Percentiles rank a stretch among this genome's conserved stretches.
phyloP scores from a whole-genome alignment of 2,113 vertebrate genomes.

The Neotragus pygmaeus region DNA sequence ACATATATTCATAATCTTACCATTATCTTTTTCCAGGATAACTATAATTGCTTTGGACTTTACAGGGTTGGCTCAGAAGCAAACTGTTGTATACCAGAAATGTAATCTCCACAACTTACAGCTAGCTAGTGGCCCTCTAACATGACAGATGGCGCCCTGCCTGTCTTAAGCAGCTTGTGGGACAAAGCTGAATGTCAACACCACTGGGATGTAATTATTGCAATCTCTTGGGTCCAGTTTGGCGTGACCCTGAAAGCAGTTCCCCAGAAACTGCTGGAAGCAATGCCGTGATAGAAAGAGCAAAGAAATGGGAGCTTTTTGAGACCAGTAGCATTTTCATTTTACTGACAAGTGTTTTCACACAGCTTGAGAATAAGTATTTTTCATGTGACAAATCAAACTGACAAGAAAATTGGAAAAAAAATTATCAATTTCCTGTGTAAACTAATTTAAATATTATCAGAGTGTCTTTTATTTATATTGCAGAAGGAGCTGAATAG shows the following conservation, averaged over 20 bases:
- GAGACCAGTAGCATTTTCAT: constrained; percentile 46
- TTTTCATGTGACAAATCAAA: constrained; percentile 65
- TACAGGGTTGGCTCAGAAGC: constrained; percentile 64
- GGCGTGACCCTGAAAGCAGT: constrained; percentile 59
- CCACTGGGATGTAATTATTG: constrained; percentile 69
- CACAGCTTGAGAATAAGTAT: constrained; percentile 58
- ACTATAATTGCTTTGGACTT: constrained; percentile 37
- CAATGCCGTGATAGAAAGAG: constrained; percentile 61
- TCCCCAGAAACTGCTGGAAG: constrained; percentile 56
- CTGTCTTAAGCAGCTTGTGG: constrained; percentile 78
- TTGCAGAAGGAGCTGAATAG: not conserved
- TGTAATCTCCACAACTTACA: constrained; percentile 69
- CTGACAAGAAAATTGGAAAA: constrained; percentile 17
- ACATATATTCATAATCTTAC: not conserved
- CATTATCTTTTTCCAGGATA: constrained; percentile 29
- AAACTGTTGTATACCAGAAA: constrained; percentile 68
- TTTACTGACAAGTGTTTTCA: constrained; percentile 63
- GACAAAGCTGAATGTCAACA: constrained; percentile 71
- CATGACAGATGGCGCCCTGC: constrained; percentile 78
- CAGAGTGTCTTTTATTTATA: not conserved
- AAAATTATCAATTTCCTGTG: not conserved
- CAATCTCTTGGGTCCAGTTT: constrained; percentile 66
- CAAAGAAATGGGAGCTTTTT: constrained; percentile 42
- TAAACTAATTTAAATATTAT: not conserved
- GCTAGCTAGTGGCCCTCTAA: constrained; percentile 66